These are phyloP conservation scores for Columbina picui DNA, from an alignment of 2,113 vertebrate species.

Conservation along the genomic window DNA sequence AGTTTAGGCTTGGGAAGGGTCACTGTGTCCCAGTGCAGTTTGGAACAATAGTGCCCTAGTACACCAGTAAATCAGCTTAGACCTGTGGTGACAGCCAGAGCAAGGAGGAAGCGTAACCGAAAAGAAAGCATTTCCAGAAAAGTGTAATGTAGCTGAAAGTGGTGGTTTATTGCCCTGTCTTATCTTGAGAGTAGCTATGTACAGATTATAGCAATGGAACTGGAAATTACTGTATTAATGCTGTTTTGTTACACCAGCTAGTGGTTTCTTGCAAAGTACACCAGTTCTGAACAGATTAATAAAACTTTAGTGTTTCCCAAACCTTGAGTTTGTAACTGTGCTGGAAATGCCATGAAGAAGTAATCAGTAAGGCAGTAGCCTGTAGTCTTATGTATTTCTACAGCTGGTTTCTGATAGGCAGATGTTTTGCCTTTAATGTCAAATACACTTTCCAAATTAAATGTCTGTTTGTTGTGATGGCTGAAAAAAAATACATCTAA, in stretches of 20 bases:
- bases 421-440: neutral
- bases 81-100: neutral
- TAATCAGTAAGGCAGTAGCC: neutral
- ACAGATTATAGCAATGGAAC: neutral
- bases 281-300: neutral
- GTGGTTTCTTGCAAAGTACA: neutral
- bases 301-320: neutral
- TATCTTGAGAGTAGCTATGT: neutral
- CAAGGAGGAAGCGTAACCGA: neutral
- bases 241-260: neutral
- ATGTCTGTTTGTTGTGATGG: neutral
- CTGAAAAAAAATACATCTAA: neutral
- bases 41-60: neutral
- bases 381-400: rapidly evolving
- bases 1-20: neutral
- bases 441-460: neutral
- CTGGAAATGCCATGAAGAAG: neutral
- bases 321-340: neutral
- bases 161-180: neutral
- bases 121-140: too few relatives aligned
- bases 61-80: rapidly evolving
- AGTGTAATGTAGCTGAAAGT: neutral
- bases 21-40: neutral
- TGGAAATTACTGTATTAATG: neutral
- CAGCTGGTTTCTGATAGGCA: neutral